Base-by-base conservation (phyloP, 1,140 invertebrate genomes). In the Cydia splendana region DNA sequence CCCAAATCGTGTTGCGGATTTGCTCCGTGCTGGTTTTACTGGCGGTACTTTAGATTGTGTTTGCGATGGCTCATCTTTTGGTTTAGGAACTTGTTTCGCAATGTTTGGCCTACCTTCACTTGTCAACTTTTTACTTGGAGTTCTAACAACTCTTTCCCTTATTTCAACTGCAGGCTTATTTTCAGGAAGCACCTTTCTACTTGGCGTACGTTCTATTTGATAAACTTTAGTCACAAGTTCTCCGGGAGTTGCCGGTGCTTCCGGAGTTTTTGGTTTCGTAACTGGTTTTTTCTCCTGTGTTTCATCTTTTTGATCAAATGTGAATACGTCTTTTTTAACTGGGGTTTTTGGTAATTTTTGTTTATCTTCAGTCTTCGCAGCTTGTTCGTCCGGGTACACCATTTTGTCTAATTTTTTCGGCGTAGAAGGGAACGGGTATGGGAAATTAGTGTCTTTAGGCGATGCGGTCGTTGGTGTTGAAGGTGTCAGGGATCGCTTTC, bases 1-100 rank as follows among this genome's bases (percentile, higher is more conserved):
- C 93, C 89, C 91, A 81, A 93, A 90, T 87, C 93, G 89, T 76
- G 90, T 88, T 81, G 91, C 87, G 62, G 93, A 93, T 88, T 93
- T 93, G 78, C 92, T 93, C 79, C 93, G 84, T 75, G 92, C 92
- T 80, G 93, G 93, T 87, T 93, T 94, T 15, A 93, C 86, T 65
- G 93, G 93, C 65, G 93, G 91, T 34, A 84, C 85, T 81, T 90
- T 89, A 69, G 79, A 85, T 81, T 91, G 87, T 79, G 81, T 71
- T 83, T 91, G 87, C 75, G 81, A 67, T 82, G 91, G 87, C 74
- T 84, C 85, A 80, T 79, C 84, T 13, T 74, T 48, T 76, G 78
- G 76, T 82, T 87, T 88, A 65, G 75, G 51, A 75, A 57, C 77
- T 84, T 89, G 86, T 83, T 87, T 91, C 2, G 75, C 20, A 34